Conservation (phyloP, 2,113 vertebrate genomes). For the Scortum barcoo region DNA sequence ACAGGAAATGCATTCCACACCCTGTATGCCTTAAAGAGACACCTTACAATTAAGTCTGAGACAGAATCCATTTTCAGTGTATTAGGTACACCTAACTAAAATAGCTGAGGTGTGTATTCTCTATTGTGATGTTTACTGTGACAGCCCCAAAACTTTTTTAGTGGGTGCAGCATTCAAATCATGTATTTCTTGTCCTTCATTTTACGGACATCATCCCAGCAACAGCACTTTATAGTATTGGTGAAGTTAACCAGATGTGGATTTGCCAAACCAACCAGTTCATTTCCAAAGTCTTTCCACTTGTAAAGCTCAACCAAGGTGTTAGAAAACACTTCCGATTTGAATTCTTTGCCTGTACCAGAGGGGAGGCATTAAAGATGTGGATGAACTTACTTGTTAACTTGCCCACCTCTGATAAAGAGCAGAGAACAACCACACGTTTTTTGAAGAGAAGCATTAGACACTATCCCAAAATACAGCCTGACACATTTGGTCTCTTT, state of each 20-base stretch:
- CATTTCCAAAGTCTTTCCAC: background rate
- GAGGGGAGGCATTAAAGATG: background rate
- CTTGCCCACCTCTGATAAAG: background rate
- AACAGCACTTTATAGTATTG: too few relatives aligned
- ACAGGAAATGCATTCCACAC: background rate
- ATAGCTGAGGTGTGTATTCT: too few relatives aligned
- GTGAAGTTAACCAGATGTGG: constrained; percentile 7
- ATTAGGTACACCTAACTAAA: too few relatives aligned
- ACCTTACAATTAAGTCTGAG: too few relatives aligned
- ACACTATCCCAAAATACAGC: background rate
- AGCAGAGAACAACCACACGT: background rate
- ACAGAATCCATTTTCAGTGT: too few relatives aligned
- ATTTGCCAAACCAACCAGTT: constrained; percentile 17
- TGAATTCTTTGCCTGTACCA: constrained; percentile 7
- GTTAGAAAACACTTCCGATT: background rate
- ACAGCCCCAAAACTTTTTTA: too few relatives aligned
- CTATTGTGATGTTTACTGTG: too few relatives aligned
- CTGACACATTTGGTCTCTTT: background rate
- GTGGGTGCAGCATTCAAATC: too few relatives aligned
- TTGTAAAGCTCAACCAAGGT: background rate
- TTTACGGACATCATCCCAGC: too few relatives aligned
- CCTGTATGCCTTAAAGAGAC: background rate
- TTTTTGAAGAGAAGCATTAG: background rate
- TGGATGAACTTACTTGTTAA: background rate
- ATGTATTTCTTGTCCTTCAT: too few relatives aligned